Conservation (phyloP, 2,113 vertebrate species). For the Embiotoca jacksoni region DNA sequence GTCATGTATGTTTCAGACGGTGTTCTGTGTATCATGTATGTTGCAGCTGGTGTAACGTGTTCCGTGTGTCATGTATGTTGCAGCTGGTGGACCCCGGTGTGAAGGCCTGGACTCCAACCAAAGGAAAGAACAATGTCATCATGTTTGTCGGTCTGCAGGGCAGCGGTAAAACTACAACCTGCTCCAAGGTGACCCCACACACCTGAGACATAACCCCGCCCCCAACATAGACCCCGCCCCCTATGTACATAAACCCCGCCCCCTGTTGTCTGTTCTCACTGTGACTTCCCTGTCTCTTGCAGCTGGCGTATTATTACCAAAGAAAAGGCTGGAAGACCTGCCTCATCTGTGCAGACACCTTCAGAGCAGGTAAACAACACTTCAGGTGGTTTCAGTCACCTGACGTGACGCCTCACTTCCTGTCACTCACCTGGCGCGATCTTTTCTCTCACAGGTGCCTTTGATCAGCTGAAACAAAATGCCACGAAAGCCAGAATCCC, state of each 20-base stretch:
- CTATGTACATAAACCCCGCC: background rate
- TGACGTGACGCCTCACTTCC: background rate
- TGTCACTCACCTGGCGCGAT: background rate
- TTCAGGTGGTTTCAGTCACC: background rate
- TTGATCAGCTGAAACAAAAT: constrained; percentile 98
- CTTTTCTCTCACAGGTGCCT: constrained; percentile 88
- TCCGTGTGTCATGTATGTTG: constrained; percentile 20
- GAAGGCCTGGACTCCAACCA: constrained; percentile 98
- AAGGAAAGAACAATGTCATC: constrained; percentile 99
- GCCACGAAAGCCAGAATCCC: constrained; percentile 99
- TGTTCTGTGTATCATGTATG: too few relatives aligned
- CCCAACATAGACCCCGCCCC: background rate
- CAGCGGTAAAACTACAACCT: constrained; percentile 98
- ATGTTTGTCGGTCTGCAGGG: constrained; percentile 99
- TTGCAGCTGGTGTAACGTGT: background rate
- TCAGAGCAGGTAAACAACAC: constrained; percentile 92
- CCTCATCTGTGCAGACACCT: constrained; percentile 99
- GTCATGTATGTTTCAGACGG: constrained; percentile 7
- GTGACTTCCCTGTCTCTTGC: constrained; percentile 46
- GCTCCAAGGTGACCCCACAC: constrained; percentile 91
- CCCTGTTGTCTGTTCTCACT: background rate
- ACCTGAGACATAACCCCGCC: background rate
- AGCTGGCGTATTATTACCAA: constrained; percentile 99
- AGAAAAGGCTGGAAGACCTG: constrained; percentile 99
- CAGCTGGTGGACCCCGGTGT: constrained; percentile 98